phyloP scores from a whole-genome alignment of 2,797 vertebrate genomes.

The Protosalanx chinensis region DNA sequence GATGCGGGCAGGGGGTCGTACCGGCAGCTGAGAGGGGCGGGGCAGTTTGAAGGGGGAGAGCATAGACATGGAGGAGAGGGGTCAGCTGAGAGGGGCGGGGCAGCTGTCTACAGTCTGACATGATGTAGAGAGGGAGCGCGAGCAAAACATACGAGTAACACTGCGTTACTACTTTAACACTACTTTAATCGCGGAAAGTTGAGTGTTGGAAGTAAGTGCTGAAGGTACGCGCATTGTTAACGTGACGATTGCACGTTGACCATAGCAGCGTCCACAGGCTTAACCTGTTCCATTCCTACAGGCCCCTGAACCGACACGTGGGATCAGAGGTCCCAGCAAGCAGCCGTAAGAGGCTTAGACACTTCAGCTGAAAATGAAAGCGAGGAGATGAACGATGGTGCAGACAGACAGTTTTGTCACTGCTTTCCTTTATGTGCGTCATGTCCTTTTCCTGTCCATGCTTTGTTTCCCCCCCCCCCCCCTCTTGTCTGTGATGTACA shows the following conservation, averaged over 20 bases:
- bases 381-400: background rate
- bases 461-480: too few species aligned
- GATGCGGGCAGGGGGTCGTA: constrained; percentile 3
- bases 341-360: constrained; percentile 10
- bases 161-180: too few species aligned
- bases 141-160: background rate
- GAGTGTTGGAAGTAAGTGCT: too few species aligned
- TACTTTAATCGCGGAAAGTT: background rate
- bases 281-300: too few species aligned
- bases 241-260: too few species aligned
- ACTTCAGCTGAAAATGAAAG: background rate
- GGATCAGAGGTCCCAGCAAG: background rate
- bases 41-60: background rate
- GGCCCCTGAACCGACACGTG: background rate
- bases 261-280: too few species aligned
- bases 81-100: constrained; percentile 1
- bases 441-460: background rate
- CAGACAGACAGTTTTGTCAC: background rate
- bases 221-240: too few species aligned
- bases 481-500: background rate
- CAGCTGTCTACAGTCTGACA: background rate
- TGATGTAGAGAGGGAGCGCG: background rate
- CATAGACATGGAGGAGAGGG: background rate
- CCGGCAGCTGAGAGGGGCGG: background rate
- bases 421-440: background rate